phyloP scores from a whole-genome alignment of 2,888 invertebrate genomes.

The Nymphalis c-album region DNA sequence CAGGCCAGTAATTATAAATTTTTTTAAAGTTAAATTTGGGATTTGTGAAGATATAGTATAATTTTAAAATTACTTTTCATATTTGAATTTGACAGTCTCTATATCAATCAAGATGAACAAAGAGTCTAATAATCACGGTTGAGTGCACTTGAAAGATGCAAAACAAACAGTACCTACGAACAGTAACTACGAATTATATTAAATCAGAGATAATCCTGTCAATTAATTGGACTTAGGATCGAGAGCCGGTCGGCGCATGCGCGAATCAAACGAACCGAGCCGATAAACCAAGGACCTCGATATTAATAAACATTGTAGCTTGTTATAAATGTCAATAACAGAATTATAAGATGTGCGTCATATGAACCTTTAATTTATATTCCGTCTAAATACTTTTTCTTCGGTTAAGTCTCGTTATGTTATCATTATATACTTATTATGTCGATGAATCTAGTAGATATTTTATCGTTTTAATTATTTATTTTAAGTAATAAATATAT shows the following conservation, averaged over 20 bases:
- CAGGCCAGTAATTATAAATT: too few relatives aligned
- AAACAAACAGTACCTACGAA: conserved; percentile 72
- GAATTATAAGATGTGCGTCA: conserved; percentile 26
- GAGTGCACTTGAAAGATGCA: conserved; percentile 59
- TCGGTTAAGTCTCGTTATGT: neutral
- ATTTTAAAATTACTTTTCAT: neutral
- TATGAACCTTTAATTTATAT: neutral
- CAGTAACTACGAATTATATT: conserved; percentile 75
- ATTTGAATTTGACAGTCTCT: neutral
- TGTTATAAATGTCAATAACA: conserved; percentile 39
- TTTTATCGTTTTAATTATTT: too few relatives aligned
- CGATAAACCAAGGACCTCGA: conserved; percentile 33
- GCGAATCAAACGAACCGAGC: conserved; percentile 64
- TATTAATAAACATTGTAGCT: conserved; percentile 38
- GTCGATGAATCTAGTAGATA: too few relatives aligned
- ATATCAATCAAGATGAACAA: conserved; percentile 21
- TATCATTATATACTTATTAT: neutral
- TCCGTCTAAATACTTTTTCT: neutral
- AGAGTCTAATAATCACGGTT: conserved; percentile 47
- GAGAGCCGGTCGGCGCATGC: conserved; percentile 76
- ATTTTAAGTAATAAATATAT: too few relatives aligned
- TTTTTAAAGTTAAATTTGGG: too few relatives aligned
- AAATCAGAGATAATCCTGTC: conserved; percentile 81
- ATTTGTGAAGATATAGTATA: too few relatives aligned
- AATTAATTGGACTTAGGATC: conserved; percentile 80